Conservation (phyloP, 2,888 invertebrate species). For the Calameuta filiformis region DNA sequence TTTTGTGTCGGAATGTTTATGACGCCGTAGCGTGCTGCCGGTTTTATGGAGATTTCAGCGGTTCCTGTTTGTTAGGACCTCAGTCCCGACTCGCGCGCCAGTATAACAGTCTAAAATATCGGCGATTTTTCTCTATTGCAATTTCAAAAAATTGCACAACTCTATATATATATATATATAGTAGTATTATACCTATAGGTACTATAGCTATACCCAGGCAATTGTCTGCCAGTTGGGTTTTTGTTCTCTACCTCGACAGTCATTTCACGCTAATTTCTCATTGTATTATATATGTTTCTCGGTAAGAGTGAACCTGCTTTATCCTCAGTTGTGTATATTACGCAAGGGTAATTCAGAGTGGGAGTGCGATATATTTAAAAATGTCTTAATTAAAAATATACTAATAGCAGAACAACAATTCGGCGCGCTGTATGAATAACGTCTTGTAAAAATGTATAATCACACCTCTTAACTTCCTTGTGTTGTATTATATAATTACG, state of each 20-base stretch:
- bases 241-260: background rate
- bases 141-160: background rate
- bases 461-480: background rate
- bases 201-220: no score
- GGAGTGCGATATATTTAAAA: background rate
- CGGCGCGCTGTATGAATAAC: background rate
- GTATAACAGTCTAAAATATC: background rate
- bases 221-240: background rate
- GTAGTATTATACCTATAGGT: no score
- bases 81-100: background rate
- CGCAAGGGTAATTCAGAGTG: background rate
- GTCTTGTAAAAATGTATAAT: background rate
- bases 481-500: background rate
- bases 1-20: conserved; percentile 18
- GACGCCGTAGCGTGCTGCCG: conserved; percentile 14
- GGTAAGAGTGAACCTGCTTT: background rate
- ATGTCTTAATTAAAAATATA: background rate
- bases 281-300: background rate
- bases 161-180: no score
- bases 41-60: conserved; percentile 7
- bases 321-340: background rate
- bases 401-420: background rate
- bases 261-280: background rate
- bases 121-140: background rate
- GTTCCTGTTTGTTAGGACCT: background rate